These are phyloP conservation scores for Holothuria glaberrima DNA, from an alignment of 35 echinoderm and acorn worm genomes.

Conservation along the genomic window DNA sequence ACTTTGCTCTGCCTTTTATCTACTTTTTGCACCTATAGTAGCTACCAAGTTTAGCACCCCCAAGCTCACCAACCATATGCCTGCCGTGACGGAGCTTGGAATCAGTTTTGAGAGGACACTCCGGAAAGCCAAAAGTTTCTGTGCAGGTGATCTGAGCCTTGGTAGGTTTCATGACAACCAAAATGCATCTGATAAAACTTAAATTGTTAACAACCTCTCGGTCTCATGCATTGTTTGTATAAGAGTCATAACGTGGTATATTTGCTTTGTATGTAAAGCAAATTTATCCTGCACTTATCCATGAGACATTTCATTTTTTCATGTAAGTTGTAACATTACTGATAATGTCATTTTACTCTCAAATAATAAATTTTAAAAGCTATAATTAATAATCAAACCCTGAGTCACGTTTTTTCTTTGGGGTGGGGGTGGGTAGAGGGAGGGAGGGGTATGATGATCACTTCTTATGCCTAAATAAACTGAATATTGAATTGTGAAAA, in stretches of 20 bases:
- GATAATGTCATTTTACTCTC: too few species aligned
- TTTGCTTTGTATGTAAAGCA: too few species aligned
- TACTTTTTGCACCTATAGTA: constrained; percentile 25
- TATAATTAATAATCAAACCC: too few species aligned
- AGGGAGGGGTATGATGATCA: too few species aligned
- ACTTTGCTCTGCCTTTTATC: constrained; percentile 14
- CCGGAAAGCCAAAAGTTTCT: constrained; percentile 52
- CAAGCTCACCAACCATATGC: constrained; percentile 48
- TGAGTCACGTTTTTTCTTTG: too few species aligned
- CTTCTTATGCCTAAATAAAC: too few species aligned
- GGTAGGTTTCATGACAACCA: neutral
- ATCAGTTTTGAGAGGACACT: constrained; percentile 12
- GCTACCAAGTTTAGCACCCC: constrained; percentile 55
- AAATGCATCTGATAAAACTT: neutral
- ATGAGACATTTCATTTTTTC: too few species aligned
- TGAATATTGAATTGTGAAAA: too few species aligned
- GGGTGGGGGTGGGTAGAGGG: too few species aligned
- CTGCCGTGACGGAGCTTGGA: constrained; percentile 45
- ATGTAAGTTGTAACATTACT: too few species aligned
- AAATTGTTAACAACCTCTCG: neutral
- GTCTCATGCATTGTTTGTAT: neutral
- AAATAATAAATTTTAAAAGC: too few species aligned
- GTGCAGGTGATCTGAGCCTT: constrained; percentile 1
- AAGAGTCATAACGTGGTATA: neutral
- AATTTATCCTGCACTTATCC: too few species aligned